Evolutionary conservation across 2,888 invertebrate genomes (phyloP), one percentile per base, ranked within the genome.

Genomic region (Pandemis heparana): DNA sequence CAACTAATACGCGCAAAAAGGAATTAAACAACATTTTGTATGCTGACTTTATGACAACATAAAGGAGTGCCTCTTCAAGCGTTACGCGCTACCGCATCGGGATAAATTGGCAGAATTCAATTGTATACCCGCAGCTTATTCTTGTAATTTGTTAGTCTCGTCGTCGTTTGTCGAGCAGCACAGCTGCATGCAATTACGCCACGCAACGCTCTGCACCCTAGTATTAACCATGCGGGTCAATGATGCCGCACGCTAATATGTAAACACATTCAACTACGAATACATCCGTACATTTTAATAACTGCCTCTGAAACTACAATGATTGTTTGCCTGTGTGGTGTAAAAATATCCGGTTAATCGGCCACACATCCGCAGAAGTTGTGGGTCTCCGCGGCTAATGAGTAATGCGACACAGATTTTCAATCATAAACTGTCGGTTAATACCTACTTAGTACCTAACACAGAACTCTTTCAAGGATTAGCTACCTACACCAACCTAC

Each of bases 71-170:
- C 69, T 59, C 53, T 69, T 65, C 69, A 60, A 70, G 74, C 70
- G 65, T 70, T 69, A 70, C 74, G 74, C 69, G 70, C 51, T 38
- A 16, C 18, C 43, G 74, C 74, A 64, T 60, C 68, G 79, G 77
- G 80, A 82, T 88, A 82, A 87, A 91, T 90, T 89, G 91, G 81
- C 82, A 77, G 85, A 86, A 90, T 88, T 88, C 82, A 87, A 89
- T 85, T 83, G 90, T 83, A 85, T 85, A 84, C 84, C 87, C 84
- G 86, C 89, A 79, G 78, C 79, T 85, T 83, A 79, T 83, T 87
- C 85, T 81, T 77, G 80, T 87, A 85, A 87, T 87, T 86, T 83
- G 85, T 82, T 78, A 65, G 61, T 46, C 74, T 65, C 70, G 64
- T 59, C n/a, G 56, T 69, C 43, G 69, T 69, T 69, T 63, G 56